phyloP scores from a whole-genome alignment of 2,113 vertebrate genomes.

The Spheniscus mendiculus region DNA sequence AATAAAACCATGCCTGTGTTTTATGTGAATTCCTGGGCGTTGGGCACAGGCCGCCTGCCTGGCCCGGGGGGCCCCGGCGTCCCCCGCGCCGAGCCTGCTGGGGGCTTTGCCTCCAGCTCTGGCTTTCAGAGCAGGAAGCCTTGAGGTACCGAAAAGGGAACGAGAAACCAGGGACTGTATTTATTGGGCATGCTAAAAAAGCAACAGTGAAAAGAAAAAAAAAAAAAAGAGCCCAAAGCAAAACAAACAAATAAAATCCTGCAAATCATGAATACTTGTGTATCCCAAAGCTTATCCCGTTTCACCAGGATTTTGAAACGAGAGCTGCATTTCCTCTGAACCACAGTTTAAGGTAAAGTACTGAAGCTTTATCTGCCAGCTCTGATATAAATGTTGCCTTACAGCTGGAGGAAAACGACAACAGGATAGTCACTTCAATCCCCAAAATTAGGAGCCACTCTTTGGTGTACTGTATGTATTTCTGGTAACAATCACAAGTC shows the following conservation, averaged over 20 bases:
- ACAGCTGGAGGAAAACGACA: not conserved
- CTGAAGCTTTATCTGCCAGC: not conserved
- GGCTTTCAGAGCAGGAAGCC: constrained; percentile 2
- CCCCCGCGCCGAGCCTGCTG: not conserved
- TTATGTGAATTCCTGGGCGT: constrained; percentile 74
- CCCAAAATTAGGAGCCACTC: not conserved
- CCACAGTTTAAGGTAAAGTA: not conserved
- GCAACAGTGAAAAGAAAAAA: not conserved
- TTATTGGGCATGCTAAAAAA: not conserved
- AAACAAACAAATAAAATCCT: not conserved
- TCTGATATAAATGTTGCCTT: not conserved
- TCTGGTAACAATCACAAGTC: not conserved
- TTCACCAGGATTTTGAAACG: not conserved
- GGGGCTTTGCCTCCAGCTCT: constrained; percentile 1
- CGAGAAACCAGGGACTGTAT: not conserved
- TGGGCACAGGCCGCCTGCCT: constrained; percentile 51
- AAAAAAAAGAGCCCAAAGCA: not conserved
- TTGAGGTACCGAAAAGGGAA: not conserved
- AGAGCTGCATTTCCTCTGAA: not conserved
- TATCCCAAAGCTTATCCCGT: not conserved
- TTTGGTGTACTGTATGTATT: not conserved
- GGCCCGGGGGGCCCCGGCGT: not conserved
- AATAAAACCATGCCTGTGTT: constrained; percentile 63
- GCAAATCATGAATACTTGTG: not conserved
- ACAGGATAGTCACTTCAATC: not conserved